Percentiles rank a stretch among this genome's conserved stretches.
These are phyloP conservation scores for Cisticola juncidis DNA, from an alignment of 2,113 vertebrate genomes.

Conservation along the genomic window DNA sequence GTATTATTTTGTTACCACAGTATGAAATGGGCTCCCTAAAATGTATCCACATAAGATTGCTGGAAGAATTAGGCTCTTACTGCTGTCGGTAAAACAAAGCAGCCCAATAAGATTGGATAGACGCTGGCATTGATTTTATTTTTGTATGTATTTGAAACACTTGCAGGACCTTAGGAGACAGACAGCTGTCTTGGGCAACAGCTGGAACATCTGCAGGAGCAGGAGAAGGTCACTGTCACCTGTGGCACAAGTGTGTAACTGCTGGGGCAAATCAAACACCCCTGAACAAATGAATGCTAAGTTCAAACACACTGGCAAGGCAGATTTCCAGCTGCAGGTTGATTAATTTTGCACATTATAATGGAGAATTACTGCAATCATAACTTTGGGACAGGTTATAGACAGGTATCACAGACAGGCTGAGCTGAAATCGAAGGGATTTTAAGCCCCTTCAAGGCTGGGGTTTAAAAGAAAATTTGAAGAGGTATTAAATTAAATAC, in stretches of 20 bases:
- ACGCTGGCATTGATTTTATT: background rate
- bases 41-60: rapidly evolving
- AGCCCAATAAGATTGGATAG: background rate
- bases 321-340: too few species aligned
- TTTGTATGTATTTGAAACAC: background rate
- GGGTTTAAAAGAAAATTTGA: background rate
- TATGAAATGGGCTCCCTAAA: background rate
- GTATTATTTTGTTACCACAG: background rate
- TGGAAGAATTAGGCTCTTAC: background rate
- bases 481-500: background rate
- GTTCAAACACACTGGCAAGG: background rate
- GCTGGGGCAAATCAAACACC: background rate
- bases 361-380: too few species aligned
- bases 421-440: background rate
- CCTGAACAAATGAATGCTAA: background rate
- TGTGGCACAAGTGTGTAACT: background rate
- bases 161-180: background rate
- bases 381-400: background rate
- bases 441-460: background rate
- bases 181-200: rapidly evolving
- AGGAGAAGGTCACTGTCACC: background rate
- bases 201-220: background rate
- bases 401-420: background rate
- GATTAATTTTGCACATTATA: background rate
- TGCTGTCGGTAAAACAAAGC: background rate